phyloP scores from a whole-genome alignment of 2,797 vertebrate species.

The Sylvia borin region DNA sequence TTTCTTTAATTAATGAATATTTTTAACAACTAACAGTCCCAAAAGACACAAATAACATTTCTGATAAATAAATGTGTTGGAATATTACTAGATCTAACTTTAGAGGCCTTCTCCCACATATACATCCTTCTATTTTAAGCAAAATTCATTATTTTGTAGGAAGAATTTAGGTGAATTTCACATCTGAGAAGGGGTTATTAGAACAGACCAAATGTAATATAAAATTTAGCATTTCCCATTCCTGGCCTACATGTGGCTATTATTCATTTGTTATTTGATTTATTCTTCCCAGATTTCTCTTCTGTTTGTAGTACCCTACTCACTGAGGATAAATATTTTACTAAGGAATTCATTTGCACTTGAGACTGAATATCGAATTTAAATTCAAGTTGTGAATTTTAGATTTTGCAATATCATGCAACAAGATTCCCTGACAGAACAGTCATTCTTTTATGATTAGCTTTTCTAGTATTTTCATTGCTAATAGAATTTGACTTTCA shows the following conservation, averaged over 20 bases:
- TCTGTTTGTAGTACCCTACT: background rate
- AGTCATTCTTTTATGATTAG: background rate
- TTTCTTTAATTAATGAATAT: conserved; percentile 36
- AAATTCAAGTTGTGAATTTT: background rate
- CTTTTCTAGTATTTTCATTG: background rate
- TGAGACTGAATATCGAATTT: background rate
- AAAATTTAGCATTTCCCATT: background rate
- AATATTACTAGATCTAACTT: conserved; percentile 35
- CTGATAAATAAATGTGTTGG: background rate
- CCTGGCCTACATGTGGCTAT: background rate
- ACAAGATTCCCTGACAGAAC: background rate
- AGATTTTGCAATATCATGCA: background rate
- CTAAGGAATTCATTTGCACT: background rate
- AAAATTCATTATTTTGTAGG: background rate
- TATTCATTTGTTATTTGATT: background rate
- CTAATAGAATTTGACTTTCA: background rate
- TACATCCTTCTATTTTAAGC: background rate
- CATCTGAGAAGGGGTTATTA: background rate
- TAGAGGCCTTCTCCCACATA: background rate
- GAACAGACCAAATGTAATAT: background rate
- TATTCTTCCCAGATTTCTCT: background rate
- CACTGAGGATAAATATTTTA: background rate
- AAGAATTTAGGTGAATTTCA: background rate
- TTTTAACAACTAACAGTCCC: background rate
- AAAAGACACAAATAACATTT: conserved; percentile 27